These are phyloP conservation scores for Drymodes brunneopygia DNA, from an alignment of 2,113 vertebrate species.

Conservation along the genomic window DNA sequence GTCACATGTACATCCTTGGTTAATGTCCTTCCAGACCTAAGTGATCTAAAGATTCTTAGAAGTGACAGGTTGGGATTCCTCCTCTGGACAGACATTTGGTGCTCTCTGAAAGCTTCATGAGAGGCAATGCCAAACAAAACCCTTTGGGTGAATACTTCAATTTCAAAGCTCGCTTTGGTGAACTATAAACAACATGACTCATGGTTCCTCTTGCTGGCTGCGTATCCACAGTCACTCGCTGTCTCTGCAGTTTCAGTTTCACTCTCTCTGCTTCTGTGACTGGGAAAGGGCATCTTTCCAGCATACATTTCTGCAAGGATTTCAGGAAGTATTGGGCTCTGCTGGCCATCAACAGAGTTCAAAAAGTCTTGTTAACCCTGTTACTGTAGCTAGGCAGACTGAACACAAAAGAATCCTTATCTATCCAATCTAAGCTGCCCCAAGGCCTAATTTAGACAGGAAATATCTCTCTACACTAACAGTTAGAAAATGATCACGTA, in stretches of 20 bases:
- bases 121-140: background rate
- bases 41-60: background rate
- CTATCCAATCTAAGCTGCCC: background rate
- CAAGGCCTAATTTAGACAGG: background rate
- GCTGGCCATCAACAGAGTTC: background rate
- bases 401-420: background rate
- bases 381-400: background rate
- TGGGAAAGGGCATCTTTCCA: background rate
- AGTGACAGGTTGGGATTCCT: background rate
- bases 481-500: background rate
- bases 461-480: background rate
- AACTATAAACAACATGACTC: background rate
- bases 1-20: background rate
- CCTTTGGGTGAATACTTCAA: background rate
- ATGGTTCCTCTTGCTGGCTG: background rate
- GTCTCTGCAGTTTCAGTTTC: background rate
- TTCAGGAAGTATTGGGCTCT: background rate
- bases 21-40: background rate
- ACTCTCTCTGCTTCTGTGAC: background rate
- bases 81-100: background rate
- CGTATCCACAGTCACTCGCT: rapidly evolving
- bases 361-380: background rate
- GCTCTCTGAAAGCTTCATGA: background rate
- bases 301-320: background rate
- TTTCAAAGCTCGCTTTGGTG: background rate